Conservation (phyloP, 2,797 vertebrate genomes). For the Gymnoscopelus microlampas region DNA sequence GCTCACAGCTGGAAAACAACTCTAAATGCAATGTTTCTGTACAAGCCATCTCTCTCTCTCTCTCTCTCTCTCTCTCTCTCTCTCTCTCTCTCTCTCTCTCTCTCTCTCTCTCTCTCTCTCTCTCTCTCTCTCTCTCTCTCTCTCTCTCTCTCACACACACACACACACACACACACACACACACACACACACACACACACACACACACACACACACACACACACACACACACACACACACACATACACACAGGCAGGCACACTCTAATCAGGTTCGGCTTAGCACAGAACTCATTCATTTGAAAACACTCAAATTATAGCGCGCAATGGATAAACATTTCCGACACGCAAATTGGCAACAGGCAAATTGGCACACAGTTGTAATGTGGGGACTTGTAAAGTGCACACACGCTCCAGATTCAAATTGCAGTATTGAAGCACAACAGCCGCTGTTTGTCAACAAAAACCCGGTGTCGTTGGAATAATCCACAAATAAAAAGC, state of each 20-base stretch:
- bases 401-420: neutral
- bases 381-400: no score
- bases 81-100: no score
- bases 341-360: neutral
- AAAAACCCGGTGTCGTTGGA: no score
- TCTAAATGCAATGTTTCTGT: conserved; percentile 31
- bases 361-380: no score
- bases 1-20: conserved; percentile 28
- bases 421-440: neutral
- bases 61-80: no score
- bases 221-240: neutral
- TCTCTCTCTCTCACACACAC: no score
- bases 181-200: no score
- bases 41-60: neutral
- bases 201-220: no score
- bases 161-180: no score
- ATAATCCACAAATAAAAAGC: conserved; percentile 9
- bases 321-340: neutral
- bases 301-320: conserved; percentile 6
- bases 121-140: no score
- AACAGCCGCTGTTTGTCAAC: no score
- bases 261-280: conserved; percentile 12
- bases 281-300: conserved; percentile 2
- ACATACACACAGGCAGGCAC: conserved; percentile 20
- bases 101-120: no score